phyloP scores from a whole-genome alignment of 2,888 invertebrate genomes.

The Trachelus tabidus region DNA sequence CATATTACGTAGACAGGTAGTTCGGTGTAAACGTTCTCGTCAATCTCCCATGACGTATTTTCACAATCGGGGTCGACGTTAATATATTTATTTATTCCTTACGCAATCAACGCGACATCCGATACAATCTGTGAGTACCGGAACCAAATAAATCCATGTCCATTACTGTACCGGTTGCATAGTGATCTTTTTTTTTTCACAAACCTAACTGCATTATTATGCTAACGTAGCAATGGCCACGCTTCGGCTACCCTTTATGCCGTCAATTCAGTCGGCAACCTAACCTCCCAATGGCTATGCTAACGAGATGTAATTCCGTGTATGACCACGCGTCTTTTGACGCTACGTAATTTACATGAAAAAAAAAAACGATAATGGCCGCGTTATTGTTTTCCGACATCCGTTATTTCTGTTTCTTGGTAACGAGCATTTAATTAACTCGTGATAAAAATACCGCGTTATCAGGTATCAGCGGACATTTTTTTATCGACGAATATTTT shows the following conservation, averaged over 20 bases:
- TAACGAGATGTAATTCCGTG: conserved; percentile 3
- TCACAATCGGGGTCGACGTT: neutral
- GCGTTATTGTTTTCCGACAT: conserved; percentile 37
- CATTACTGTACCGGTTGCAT: neutral
- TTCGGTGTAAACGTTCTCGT: neutral
- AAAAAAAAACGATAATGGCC: conserved; percentile 28
- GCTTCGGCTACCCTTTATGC: neutral
- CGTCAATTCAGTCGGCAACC: neutral
- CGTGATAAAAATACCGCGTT: neutral
- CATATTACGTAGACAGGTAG: neutral
- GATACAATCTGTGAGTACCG: neutral
- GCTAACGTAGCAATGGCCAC: conserved; percentile 1
- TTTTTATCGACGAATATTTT: neutral
- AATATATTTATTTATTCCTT: neutral
- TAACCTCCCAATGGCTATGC: neutral
- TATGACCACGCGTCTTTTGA: neutral
- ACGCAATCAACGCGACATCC: neutral
- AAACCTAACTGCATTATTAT: neutral
- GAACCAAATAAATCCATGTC: neutral
- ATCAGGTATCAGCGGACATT: neutral
- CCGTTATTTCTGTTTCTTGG: conserved; percentile 29
- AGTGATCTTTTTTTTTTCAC: neutral
- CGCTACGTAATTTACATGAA: conserved; percentile 35
- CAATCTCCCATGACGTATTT: neutral
- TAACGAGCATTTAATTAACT: neutral